Evolutionary conservation across 2,888 invertebrate species (phyloP).

Genomic region (Beris morrisii): DNA sequence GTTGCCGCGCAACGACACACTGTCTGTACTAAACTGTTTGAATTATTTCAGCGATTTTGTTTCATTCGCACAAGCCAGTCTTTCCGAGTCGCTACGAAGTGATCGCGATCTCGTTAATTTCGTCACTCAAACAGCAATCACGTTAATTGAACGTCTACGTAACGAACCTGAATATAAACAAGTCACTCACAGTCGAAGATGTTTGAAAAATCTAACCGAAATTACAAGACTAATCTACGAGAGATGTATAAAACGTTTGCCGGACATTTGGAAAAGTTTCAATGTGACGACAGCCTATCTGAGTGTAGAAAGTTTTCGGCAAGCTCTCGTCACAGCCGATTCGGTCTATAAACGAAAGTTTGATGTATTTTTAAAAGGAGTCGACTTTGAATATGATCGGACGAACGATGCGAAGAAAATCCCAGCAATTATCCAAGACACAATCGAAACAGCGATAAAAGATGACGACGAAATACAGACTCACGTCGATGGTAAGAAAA

Average conservation of each 20-base stretch:
- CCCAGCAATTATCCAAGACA: constrained; percentile 45
- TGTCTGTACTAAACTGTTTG: constrained; percentile 3
- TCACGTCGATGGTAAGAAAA: constrained; percentile 41
- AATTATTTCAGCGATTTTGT: constrained; percentile 54
- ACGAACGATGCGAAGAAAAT: constrained; percentile 22
- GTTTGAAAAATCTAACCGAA: constrained; percentile 48
- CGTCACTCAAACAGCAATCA: constrained; percentile 53
- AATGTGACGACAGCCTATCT: constrained; percentile 58
- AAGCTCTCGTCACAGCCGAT: constrained; percentile 50
- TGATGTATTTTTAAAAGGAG: constrained; percentile 48
- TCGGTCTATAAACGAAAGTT: constrained; percentile 49
- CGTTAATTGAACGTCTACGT: constrained; percentile 47
- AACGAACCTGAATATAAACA: constrained; percentile 51
- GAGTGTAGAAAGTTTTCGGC: constrained; percentile 61
- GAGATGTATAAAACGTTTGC: constrained; percentile 57
- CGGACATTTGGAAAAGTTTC: constrained; percentile 57
- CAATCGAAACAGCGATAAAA: constrained; percentile 47
- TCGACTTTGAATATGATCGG: constrained; percentile 36
- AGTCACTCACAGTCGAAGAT: constrained; percentile 49
- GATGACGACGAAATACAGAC: constrained; percentile 42
- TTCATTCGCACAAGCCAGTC: constrained; percentile 57
- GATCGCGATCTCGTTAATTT: constrained; percentile 62
- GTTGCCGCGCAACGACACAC: not conserved
- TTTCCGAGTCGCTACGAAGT: constrained; percentile 57
- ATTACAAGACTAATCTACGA: constrained; percentile 52